Evolutionary conservation across 2,797 vertebrate genomes (phyloP).

Genomic region (Orientallactaga sibirica): DNA sequence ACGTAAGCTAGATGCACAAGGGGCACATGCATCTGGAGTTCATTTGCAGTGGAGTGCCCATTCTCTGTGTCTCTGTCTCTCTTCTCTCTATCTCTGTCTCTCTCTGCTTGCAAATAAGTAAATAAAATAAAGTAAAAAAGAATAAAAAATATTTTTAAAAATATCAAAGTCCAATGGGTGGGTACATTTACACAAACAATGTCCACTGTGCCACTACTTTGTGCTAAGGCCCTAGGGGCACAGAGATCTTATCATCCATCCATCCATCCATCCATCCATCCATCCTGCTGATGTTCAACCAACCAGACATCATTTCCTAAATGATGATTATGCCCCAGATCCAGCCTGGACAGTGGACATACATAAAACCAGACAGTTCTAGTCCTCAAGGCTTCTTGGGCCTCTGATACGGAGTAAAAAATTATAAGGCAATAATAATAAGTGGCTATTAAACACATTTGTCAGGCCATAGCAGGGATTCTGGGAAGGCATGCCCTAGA

Average conservation of each 20-base stretch:
- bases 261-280: not conserved
- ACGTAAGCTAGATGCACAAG: too few species aligned
- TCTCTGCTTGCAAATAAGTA: too few species aligned
- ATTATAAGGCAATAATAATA: not conserved
- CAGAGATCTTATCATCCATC: not conserved
- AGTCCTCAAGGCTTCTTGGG: not conserved
- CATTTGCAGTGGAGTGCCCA: too few species aligned
- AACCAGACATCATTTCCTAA: not conserved
- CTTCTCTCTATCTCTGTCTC: too few species aligned
- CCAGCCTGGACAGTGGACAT: not conserved
- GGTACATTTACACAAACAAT: not conserved
- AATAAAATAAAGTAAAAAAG: too few species aligned
- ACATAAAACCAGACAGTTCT: not conserved
- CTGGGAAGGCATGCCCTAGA: not conserved
- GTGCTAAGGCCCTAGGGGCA: not conserved
- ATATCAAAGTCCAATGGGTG: not conserved
- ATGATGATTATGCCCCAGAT: not conserved
- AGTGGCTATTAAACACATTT: not conserved
- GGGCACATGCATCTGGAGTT: too few species aligned
- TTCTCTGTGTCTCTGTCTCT: too few species aligned
- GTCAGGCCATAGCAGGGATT: not conserved
- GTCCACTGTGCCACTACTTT: not conserved
- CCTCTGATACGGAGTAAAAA: conserved; percentile 34
- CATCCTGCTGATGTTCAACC: not conserved
- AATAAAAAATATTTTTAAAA: not conserved